These are phyloP conservation scores for Hipposideros armiger DNA, from an alignment of 2,113 vertebrate species.

Conservation along the genomic window DNA sequence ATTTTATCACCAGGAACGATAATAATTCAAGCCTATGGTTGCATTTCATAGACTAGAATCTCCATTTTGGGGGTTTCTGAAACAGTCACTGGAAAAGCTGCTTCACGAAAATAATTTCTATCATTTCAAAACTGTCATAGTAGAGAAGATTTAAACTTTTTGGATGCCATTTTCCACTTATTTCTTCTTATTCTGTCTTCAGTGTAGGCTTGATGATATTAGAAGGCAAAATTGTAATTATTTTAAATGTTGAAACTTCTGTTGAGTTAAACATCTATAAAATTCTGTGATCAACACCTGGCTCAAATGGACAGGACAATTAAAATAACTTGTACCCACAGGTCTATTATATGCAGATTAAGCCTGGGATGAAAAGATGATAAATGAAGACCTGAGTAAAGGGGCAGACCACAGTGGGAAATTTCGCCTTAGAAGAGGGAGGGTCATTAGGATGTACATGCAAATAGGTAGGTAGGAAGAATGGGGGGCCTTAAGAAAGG, in stretches of 20 bases:
- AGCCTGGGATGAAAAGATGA: not conserved
- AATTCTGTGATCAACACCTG: not conserved
- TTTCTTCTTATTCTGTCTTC: constrained; percentile 47
- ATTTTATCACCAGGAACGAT: constrained; percentile 64
- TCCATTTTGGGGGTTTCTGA: constrained; percentile 52
- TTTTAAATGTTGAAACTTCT: constrained; percentile 35
- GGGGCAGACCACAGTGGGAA: not conserved
- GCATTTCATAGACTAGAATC: constrained; percentile 54
- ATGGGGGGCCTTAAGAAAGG: not conserved
- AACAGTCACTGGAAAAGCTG: constrained; percentile 39
- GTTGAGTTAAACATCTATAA: constrained; percentile 44
- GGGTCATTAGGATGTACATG: not conserved
- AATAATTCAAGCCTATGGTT: constrained; percentile 46
- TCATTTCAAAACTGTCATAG: constrained; percentile 45
- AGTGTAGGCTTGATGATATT: constrained; percentile 48
- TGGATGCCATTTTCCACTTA: constrained; percentile 11
- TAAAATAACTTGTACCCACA: constrained; percentile 5
- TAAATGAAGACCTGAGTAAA: constrained; percentile 26
- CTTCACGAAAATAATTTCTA: constrained; percentile 38
- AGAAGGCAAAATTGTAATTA: constrained; percentile 61
- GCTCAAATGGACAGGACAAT: not conserved
- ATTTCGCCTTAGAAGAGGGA: not conserved
- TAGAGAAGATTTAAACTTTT: constrained; percentile 47
- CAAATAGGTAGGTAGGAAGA: not conserved
- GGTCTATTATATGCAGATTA: constrained; percentile 39